Percentiles rank a stretch among this genome's conserved stretches.
Conservation (phyloP, 1,140 invertebrate species). For the Drosophila albomicans region DNA sequence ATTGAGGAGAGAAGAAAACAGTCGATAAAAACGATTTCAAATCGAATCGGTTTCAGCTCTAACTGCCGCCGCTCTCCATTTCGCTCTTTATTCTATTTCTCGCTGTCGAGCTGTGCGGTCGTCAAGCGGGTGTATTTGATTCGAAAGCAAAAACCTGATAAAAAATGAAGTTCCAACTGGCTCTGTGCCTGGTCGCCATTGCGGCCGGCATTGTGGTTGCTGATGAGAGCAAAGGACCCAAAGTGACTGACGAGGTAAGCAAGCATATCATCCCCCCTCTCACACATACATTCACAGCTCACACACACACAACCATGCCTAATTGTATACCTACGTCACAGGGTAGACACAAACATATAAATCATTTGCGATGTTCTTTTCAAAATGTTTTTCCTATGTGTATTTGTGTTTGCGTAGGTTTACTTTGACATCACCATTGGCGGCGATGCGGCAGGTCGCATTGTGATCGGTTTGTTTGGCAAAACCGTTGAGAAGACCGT, state of each 20-base stretch:
- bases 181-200: constrained; percentile 71
- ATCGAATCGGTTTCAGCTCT: not conserved
- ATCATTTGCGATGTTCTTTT: constrained; percentile 49
- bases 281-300: constrained; percentile 3
- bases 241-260: constrained; percentile 90
- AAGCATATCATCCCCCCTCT: constrained; percentile 29
- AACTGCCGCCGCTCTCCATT: not conserved
- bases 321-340: constrained; percentile 44
- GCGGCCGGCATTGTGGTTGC: constrained; percentile 70
- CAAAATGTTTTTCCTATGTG: constrained; percentile 35
- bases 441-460: constrained; percentile 89
- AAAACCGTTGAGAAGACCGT: constrained; percentile 98
- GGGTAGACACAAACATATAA: constrained; percentile 51
- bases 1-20: no score
- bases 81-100: constrained; percentile 36
- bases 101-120: constrained; percentile 19
- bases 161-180: constrained; percentile 75
- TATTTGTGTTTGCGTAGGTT: constrained; percentile 88
- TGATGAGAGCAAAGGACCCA: constrained; percentile 87
- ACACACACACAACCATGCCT: constrained; percentile 25
- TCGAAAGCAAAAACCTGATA: constrained; percentile 13
- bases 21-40: no score
- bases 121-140: constrained; percentile 1
- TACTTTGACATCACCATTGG: constrained; percentile 97
- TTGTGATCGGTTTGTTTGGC: constrained; percentile 97